Evolutionary conservation across 1,140 invertebrate genomes (phyloP), one percentile per base, ranked within the genome.

Genomic region (Drosophila quadrilineata): DNA sequence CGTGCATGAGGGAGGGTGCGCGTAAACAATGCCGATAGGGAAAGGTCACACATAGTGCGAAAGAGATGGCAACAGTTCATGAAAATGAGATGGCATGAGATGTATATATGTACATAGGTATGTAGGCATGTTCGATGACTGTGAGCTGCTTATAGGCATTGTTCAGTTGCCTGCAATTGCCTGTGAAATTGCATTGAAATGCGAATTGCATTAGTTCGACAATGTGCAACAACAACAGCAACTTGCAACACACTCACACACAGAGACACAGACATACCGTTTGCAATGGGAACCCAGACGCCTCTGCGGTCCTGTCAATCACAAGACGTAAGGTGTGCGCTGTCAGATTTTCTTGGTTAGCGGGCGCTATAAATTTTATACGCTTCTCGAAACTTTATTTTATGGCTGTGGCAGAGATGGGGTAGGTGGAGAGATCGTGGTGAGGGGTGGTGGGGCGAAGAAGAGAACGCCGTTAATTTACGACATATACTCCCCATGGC

Each of bases 401-500:
- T 84, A 82, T 82, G 77, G 54, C 54, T 64, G 71, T 57, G 49
- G 41, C 12, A n/a, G n/a, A n/a, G n/a, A n/a, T n/a, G n/a, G n/a
- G n/a, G n/a, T n/a, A n/a, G n/a, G n/a, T n/a, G n/a, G n/a, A n/a
- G n/a, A n/a, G n/a, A n/a, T n/a, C n/a, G n/a, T n/a, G n/a, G n/a
- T n/a, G n/a, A n/a, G n/a, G n/a, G n/a, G n/a, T n/a, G n/a, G n/a
- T n/a, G n/a, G n/a, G n/a, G n/a, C n/a, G n/a, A n/a, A n/a, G n/a
- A n/a, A n/a, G n/a, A n/a, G 66, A 85, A 85, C 79, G 79, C 77
- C 79, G 84, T 87, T 87, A 87, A 87, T 87, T 87, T 87, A 87
- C 84, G 84, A 87, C 73, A 87, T 87, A 67, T 87, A 87, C 84
- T 87, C 84, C 84, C 84, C 76, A 84, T 75, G 76, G 82, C 53